These are phyloP conservation scores for Prionace glauca DNA, from an alignment of 2,797 vertebrate species.

Conservation along the genomic window DNA sequence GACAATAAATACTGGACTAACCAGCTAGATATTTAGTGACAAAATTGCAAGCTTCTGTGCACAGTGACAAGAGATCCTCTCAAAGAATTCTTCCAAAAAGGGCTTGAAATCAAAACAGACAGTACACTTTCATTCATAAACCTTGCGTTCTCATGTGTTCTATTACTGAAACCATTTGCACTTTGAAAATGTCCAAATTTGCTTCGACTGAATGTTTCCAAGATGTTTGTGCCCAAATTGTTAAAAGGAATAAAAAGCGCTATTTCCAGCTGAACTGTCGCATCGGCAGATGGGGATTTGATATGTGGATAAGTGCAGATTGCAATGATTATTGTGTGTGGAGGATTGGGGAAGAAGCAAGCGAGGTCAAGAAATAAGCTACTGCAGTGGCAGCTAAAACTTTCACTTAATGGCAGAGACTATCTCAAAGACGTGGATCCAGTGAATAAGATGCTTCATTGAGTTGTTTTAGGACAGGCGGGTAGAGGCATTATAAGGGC, in stretches of 20 bases:
- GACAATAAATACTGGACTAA: too few relatives aligned
- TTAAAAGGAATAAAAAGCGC: neutral
- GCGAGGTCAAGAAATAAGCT: neutral
- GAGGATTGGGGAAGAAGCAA: neutral
- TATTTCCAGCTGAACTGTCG: neutral
- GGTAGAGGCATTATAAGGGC: neutral
- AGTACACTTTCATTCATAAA: too few relatives aligned
- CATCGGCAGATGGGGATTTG: neutral
- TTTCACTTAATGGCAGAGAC: neutral
- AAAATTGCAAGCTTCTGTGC: neutral
- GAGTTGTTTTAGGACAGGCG: neutral
- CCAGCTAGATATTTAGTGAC: neutral
- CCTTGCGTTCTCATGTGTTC: neutral
- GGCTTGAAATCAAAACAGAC: neutral
- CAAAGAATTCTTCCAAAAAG: neutral
- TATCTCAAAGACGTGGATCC: neutral
- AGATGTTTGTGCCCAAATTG: too few relatives aligned
- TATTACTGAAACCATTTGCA: neutral
- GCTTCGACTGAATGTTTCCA: neutral
- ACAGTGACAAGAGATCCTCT: neutral
- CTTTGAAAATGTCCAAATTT: neutral
- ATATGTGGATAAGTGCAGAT: neutral
- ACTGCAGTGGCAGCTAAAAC: too few relatives aligned
- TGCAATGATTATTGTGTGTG: neutral
- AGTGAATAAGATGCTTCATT: neutral